phyloP scores from a whole-genome alignment of 1,140 invertebrate species.

The Drosophila insularis region DNA sequence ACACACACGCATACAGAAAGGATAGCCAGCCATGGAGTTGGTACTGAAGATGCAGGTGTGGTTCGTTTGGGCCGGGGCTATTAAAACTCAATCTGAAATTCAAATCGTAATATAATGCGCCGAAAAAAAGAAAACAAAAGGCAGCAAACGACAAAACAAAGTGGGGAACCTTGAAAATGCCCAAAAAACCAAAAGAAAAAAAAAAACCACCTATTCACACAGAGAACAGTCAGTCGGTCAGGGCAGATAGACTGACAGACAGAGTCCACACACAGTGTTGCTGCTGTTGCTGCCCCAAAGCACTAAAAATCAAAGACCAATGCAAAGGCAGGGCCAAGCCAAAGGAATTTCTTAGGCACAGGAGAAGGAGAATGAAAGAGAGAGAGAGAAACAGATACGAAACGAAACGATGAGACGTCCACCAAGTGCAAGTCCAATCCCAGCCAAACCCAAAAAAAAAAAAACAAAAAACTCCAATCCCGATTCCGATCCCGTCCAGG shows the following conservation, averaged over 20 bases:
- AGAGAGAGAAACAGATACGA: slow-evolving; percentile 25
- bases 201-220: slow-evolving; percentile 21
- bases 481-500: slow-evolving; percentile 20
- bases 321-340: slow-evolving; percentile 34
- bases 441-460: background rate
- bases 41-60: slow-evolving; percentile 66
- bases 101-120: slow-evolving; percentile 76
- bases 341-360: slow-evolving; percentile 63
- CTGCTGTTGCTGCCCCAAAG: background rate
- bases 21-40: slow-evolving; percentile 1
- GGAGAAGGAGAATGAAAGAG: slow-evolving; percentile 33
- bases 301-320: slow-evolving; percentile 52
- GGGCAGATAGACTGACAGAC: background rate
- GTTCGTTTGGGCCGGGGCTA: slow-evolving; percentile 60
- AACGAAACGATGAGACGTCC: background rate
- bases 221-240: slow-evolving; percentile 49
- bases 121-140: slow-evolving; percentile 22
- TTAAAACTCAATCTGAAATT: slow-evolving; percentile 82
- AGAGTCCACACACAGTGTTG: slow-evolving; percentile 4
- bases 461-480: background rate
- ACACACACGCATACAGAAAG: slow-evolving; percentile 21
- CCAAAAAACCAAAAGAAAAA: slow-evolving; percentile 16
- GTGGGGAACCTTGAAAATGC: slow-evolving; percentile 52
- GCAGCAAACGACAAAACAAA: slow-evolving; percentile 57
- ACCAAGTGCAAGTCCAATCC: background rate